A percentile compares a stretch with the other conserved stretches of the same genome.
These are phyloP conservation scores for Philopedon plagiatum DNA, from an alignment of 2,888 invertebrate species.

Conservation along the genomic window DNA sequence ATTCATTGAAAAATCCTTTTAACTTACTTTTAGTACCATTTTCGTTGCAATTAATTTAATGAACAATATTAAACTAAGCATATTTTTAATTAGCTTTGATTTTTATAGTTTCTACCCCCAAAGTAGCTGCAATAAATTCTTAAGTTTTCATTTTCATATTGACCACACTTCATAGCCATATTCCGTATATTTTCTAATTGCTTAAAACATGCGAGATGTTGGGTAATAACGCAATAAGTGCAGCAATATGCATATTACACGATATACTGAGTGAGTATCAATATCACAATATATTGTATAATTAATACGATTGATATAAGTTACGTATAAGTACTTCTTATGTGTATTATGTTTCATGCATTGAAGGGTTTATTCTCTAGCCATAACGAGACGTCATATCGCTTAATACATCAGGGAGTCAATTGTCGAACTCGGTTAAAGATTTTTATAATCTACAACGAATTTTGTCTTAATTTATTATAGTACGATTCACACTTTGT, in stretches of 20 bases:
- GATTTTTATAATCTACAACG: too few species aligned
- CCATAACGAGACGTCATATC: too few species aligned
- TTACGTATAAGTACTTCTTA: too few species aligned
- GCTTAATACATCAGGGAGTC: too few species aligned
- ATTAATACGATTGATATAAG: neutral
- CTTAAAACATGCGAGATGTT: neutral
- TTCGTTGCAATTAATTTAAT: neutral
- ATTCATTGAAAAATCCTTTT: too few species aligned
- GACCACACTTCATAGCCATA: neutral
- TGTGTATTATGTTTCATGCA: too few species aligned
- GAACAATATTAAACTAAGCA: neutral
- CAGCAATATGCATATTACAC: neutral
- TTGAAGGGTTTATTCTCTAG: too few species aligned
- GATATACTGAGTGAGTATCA: neutral
- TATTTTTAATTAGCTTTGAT: neutral
- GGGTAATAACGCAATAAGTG: neutral
- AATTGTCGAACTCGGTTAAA: too few species aligned
- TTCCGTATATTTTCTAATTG: neutral
- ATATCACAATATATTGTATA: neutral
- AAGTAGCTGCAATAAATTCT: neutral
- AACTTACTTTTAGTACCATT: neutral
- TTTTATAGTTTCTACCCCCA: conserved; percentile 6
- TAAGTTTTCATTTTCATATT: neutral
- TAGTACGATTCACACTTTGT: too few species aligned
- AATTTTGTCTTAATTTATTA: too few species aligned